A percentile compares a stretch with the other conserved stretches of the same genome.
Conservation (phyloP, 2,113 vertebrate species). For the Plecturocebus donacophilus region DNA sequence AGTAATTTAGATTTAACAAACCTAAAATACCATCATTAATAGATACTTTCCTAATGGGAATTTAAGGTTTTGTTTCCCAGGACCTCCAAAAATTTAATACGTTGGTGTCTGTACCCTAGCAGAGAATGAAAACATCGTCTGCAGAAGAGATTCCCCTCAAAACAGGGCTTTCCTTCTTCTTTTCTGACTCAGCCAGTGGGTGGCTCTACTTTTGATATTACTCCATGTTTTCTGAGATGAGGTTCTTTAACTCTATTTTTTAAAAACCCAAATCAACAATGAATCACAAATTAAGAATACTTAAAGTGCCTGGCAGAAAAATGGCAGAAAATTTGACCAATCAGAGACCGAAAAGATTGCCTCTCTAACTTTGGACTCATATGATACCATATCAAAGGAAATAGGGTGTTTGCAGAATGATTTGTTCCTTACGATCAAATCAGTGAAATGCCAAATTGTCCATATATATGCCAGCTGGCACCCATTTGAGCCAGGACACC, state of each 20-base stretch:
- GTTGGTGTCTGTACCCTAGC: not conserved
- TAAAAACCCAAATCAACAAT: not conserved
- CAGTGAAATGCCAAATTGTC: not conserved
- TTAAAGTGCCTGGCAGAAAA: not conserved
- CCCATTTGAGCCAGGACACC: not conserved
- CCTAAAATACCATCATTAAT: constrained; percentile 32
- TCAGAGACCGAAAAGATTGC: not conserved
- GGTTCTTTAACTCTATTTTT: not conserved
- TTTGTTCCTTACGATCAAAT: not conserved
- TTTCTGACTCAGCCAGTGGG: not conserved
- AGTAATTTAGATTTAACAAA: constrained; percentile 18
- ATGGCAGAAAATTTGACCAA: not conserved
- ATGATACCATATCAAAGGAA: not conserved
- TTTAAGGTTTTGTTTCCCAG: not conserved
- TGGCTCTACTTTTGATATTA: not conserved
- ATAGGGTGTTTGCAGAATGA: not conserved
- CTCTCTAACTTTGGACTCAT: not conserved
- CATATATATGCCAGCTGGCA: not conserved
- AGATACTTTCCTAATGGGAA: not conserved
- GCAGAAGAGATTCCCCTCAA: not conserved
- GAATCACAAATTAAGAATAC: not conserved
- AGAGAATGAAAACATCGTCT: not conserved
- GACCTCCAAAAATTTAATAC: not conserved
- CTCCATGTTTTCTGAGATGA: not conserved
- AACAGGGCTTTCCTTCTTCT: not conserved